These are phyloP conservation scores for Diorhabda sublineata DNA, from an alignment of 1,140 invertebrate species.

Conservation along the genomic window DNA sequence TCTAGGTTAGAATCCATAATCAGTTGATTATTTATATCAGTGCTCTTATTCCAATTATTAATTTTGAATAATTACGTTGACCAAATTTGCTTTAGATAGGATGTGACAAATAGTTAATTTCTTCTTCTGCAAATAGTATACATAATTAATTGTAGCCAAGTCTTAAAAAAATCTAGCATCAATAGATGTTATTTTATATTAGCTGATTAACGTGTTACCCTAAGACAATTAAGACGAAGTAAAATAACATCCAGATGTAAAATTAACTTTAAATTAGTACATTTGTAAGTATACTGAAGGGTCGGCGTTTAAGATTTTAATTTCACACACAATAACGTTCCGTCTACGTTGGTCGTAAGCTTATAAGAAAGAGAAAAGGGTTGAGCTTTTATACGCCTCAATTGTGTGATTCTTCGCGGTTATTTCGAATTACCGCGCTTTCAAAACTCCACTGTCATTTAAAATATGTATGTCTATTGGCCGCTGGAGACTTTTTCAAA, in stretches of 20 bases:
- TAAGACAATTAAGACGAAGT: background rate
- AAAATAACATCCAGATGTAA: conserved; percentile 7
- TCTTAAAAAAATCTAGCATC: too few relatives aligned
- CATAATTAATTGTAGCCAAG: too few relatives aligned
- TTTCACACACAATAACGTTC: conserved; percentile 45
- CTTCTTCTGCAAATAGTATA: too few relatives aligned
- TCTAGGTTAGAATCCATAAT: too few relatives aligned
- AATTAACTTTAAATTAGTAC: conserved; percentile 20
- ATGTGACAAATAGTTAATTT: too few relatives aligned
- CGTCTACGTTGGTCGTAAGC: conserved; percentile 8
- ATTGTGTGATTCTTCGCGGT: conserved; percentile 35
- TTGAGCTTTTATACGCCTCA: conserved; percentile 38
- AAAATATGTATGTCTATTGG: conserved; percentile 36
- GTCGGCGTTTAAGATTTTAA: conserved; percentile 38
- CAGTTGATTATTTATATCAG: too few relatives aligned
- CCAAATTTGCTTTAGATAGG: too few relatives aligned
- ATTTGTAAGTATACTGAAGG: conserved; percentile 25
- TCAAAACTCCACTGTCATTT: conserved; percentile 32
- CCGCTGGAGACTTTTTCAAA: conserved; percentile 27
- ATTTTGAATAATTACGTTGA: too few relatives aligned
- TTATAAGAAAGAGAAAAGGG: conserved; percentile 37
- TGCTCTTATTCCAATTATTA: too few relatives aligned
- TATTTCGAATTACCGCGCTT: conserved; percentile 42
- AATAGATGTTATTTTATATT: too few relatives aligned
- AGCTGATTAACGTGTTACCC: too few relatives aligned